Percentiles rank a stretch among this genome's conserved stretches.
phyloP scores from a whole-genome alignment of 1,140 invertebrate species.

The Gryllus bimaculatus region DNA sequence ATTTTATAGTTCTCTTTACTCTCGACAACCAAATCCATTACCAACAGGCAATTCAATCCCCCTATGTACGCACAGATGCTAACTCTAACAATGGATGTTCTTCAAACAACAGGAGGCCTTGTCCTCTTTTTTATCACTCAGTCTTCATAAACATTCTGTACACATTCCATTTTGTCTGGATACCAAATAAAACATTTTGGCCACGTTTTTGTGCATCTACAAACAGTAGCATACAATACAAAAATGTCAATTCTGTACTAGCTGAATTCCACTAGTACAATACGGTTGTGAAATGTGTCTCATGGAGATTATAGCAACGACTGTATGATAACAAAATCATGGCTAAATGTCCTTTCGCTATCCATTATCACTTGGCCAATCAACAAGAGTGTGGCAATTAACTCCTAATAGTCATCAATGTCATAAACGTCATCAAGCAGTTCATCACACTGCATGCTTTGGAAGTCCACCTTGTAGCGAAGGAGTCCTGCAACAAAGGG shows the following conservation, averaged over 20 bases:
- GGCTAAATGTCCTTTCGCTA: background rate
- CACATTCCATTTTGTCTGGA: background rate
- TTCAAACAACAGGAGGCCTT: slow-evolving; percentile 3
- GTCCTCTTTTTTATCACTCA: background rate
- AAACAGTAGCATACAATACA: background rate
- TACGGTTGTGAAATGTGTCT: background rate
- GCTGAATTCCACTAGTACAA: background rate
- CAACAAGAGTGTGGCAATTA: background rate
- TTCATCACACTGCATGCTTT: slow-evolving; percentile 87
- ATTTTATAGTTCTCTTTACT: background rate
- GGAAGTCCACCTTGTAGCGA: slow-evolving; percentile 98
- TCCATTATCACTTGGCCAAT: background rate
- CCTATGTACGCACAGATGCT: background rate
- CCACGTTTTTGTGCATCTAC: background rate
- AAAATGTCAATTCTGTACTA: background rate
- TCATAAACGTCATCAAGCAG: slow-evolving; percentile 77
- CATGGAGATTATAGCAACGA: background rate
- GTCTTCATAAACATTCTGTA: background rate
- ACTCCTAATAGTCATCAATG: slow-evolving; percentile 81
- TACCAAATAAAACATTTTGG: background rate
- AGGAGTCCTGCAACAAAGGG: slow-evolving; percentile 63
- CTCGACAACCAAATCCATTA: background rate
- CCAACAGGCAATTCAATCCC: background rate
- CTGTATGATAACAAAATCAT: background rate
- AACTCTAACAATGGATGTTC: background rate